Conservation (phyloP, 2,888 invertebrate species). For the Melieria crassipennis region DNA sequence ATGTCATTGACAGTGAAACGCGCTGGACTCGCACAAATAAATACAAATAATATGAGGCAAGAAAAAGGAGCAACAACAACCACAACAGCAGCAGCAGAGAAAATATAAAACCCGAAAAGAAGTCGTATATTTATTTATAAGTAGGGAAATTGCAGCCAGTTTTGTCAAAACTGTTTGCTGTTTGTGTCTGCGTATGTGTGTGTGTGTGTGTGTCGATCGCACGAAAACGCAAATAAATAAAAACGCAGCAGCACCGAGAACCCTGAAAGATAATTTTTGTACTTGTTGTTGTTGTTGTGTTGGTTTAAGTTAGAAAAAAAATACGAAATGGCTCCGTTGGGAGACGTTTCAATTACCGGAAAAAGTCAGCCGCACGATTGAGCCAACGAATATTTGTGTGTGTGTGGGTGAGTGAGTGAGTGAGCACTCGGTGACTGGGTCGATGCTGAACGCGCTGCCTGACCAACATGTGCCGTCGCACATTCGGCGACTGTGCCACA, state of each 20-base stretch:
- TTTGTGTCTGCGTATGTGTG: background rate
- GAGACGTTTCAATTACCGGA: conserved; percentile 21
- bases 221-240: no score
- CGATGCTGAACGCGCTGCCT: no score
- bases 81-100: conserved; percentile 12
- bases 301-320: background rate
- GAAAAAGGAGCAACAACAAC: conserved; percentile 4
- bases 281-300: no score
- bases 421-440: no score
- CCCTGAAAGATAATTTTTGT: no score
- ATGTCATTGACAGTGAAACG: background rate
- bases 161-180: background rate
- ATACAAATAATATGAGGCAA: background rate
- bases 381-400: no score
- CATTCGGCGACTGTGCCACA: no score
- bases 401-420: no score
- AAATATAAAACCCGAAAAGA: conserved; percentile 2
- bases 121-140: background rate
- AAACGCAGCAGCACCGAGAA: no score
- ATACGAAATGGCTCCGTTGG: conserved; percentile 17
- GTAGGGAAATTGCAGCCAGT: background rate
- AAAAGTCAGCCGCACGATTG: no score
- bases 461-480: no score
- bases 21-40: background rate
- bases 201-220: background rate